Evolutionary conservation across 2,888 invertebrate species (phyloP), one percentile per base, ranked within the genome.

Genomic region (Troides oblongomaculatus): DNA sequence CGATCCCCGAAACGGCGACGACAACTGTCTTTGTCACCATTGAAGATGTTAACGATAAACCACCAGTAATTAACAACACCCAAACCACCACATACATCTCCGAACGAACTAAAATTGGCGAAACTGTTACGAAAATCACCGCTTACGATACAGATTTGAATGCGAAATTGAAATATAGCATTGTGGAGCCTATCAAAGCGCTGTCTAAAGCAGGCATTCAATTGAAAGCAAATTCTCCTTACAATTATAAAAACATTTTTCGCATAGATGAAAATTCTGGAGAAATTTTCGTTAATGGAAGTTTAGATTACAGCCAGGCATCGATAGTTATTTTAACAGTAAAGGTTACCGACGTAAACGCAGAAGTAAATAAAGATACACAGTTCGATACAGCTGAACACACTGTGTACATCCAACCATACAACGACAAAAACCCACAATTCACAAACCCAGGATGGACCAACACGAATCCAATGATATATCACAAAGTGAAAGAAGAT

Each of bases 21-120:
- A 95, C 96, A 0, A 96, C 95, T 0, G 95, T 95, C 0, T 95
- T 94, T 69, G 94, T 97, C 3, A 95, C 94, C 59, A 94, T 97
- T 4, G 92, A 94, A 76, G 96, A 96, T 76, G 95, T 96, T 0
- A 97, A 97, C 77, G 96, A 97, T 79, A 97, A 97, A 79, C 94
- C 96, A 21, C 97, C 97, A 0, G 94, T 92, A 71, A 97, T 97
- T 75, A 95, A 93, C 66, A 92, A 93, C 62, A 94, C 94, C 64
- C 94, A 94, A 73, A 94, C 94, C 66, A 93, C 94, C 0, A 94
- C 95, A 36, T 96, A 96, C 75, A 94, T 96, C 7, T 96, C 96
- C 0, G 96, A 96, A 81, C 93, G 95, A 76, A 94, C 95, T 0
- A 91, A 93, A 72, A 87, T 94, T 21, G 94, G 94, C 73, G 93